Evolutionary conservation across 1,140 invertebrate species (phyloP).

Genomic region (Diploscapter pachys): DNA sequence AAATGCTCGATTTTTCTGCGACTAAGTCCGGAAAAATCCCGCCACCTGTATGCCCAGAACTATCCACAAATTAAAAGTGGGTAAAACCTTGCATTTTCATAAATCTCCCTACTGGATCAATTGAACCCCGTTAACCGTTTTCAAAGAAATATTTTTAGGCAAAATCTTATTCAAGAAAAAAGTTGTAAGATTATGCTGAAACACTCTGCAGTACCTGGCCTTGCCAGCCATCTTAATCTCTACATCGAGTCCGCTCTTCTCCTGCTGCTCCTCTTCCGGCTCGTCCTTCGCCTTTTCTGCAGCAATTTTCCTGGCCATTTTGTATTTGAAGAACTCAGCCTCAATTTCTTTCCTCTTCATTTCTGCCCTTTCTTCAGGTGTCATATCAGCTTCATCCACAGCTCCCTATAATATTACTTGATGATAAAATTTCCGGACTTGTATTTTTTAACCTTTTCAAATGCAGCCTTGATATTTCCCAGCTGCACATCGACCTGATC

Average conservation of each 20-base stretch:
- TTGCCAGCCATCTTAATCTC: conserved; percentile 56
- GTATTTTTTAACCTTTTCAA: conserved; percentile 44
- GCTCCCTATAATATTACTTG: not conserved
- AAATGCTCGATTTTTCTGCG: too few species aligned
- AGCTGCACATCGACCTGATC: conserved; percentile 51
- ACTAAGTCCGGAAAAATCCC: too few species aligned
- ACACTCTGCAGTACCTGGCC: conserved; percentile 15
- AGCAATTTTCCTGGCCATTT: conserved; percentile 50
- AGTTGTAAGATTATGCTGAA: too few species aligned
- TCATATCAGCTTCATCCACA: conserved; percentile 49
- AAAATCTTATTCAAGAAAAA: too few species aligned
- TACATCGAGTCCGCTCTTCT: conserved; percentile 43
- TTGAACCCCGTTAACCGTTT: too few species aligned
- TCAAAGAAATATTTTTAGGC: too few species aligned
- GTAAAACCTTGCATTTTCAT: too few species aligned
- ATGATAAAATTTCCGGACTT: not conserved
- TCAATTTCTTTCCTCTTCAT: conserved; percentile 57
- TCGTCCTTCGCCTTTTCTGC: conserved; percentile 32
- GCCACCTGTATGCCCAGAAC: too few species aligned
- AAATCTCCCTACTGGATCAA: too few species aligned
- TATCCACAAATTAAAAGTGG: too few species aligned
- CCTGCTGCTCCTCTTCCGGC: conserved; percentile 33
- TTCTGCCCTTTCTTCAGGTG: conserved; percentile 54
- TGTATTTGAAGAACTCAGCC: conserved; percentile 57
- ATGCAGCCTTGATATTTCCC: conserved; percentile 51